Evolutionary conservation across 2,888 invertebrate species (phyloP).

Genomic region (Drosophila bunnanda): DNA sequence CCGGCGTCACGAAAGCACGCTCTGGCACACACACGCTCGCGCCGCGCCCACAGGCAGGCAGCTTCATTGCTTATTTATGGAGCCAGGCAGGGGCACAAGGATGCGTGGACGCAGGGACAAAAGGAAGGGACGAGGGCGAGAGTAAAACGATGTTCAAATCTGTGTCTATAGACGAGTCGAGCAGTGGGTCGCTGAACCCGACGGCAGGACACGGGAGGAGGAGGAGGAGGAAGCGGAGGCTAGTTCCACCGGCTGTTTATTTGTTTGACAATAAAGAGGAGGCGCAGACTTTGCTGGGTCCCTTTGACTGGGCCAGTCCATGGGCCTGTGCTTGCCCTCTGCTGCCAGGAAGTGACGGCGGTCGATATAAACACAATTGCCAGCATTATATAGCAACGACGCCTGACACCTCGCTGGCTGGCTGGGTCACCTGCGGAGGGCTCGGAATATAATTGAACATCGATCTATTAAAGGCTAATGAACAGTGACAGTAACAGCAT

Average conservation of each 20-base stretch:
- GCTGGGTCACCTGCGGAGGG: background rate
- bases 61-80: conserved; percentile 43
- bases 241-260: conserved; percentile 17
- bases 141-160: conserved; percentile 43
- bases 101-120: conserved; percentile 5
- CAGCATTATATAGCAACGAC: background rate
- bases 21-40: conserved; percentile 9
- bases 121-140: background rate
- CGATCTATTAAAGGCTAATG: conserved; percentile 53
- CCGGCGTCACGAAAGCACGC: conserved; percentile 9
- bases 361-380: conserved; percentile 18
- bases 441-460: conserved; percentile 39
- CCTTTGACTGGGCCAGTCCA: background rate
- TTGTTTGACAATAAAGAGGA: conserved; percentile 33
- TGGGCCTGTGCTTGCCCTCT: background rate
- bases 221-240: background rate
- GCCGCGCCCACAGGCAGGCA: conserved; percentile 2
- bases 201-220: background rate
- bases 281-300: conserved; percentile 12
- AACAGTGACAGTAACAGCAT: conserved; percentile 20
- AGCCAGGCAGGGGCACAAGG: background rate
- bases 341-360: background rate
- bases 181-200: conserved; percentile 65
- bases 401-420: background rate
- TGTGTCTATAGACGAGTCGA: conserved; percentile 48